Percentiles rank a stretch among this genome's conserved stretches.
Conservation (phyloP, 2,113 vertebrate species). For the Panurus biarmicus region DNA sequence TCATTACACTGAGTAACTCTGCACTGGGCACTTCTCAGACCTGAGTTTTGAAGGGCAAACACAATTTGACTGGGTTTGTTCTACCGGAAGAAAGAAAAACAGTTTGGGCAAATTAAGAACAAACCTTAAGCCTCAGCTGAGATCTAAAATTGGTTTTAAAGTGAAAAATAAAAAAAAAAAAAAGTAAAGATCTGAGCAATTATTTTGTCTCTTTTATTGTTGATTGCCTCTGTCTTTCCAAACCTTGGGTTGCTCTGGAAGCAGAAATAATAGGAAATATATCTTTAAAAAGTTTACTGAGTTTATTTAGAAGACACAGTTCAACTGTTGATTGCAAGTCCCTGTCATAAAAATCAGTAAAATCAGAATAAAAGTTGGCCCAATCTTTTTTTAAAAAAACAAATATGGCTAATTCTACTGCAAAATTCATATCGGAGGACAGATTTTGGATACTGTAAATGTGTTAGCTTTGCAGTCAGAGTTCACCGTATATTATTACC, state of each 20-base stretch:
- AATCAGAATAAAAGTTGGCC: neutral
- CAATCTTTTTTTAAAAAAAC: neutral
- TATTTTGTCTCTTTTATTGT: neutral
- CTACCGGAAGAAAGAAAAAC: neutral
- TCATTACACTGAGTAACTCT: neutral
- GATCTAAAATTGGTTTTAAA: neutral
- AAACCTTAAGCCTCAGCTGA: neutral
- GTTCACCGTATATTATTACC: neutral
- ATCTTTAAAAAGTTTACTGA: neutral
- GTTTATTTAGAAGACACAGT: neutral
- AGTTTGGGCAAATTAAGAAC: neutral
- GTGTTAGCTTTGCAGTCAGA: neutral
- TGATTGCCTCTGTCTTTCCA: neutral
- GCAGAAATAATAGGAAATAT: neutral
- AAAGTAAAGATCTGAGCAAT: neutral
- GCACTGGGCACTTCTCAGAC: neutral
- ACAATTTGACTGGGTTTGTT: neutral
- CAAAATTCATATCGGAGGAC: neutral
- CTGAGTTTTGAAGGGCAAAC: slow-evolving; percentile 10
- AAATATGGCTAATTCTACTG: neutral
- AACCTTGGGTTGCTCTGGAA: neutral
- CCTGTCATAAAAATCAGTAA: neutral
- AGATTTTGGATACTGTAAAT: neutral
- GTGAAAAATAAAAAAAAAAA: neutral
- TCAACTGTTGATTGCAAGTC: neutral